phyloP scores from a whole-genome alignment of 2,888 invertebrate genomes.

The Lasioglossum villosulum region DNA sequence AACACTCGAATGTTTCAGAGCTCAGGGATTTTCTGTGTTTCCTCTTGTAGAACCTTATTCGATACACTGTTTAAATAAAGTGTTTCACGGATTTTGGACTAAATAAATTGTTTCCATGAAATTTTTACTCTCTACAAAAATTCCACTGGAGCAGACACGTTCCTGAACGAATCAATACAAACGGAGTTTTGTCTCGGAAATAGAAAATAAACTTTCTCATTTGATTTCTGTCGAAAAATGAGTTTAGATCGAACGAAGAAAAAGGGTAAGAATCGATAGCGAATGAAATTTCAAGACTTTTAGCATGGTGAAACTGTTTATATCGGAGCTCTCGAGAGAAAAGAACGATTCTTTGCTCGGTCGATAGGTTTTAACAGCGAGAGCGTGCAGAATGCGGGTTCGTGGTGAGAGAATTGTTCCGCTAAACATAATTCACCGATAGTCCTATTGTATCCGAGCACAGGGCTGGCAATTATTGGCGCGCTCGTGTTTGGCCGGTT shows the following conservation, averaged over 20 bases:
- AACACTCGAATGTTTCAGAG: no score
- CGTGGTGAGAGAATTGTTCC: constrained; percentile 21
- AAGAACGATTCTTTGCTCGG: background rate
- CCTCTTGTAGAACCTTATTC: no score
- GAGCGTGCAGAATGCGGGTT: constrained; percentile 21
- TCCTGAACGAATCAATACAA: background rate
- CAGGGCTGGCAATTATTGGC: constrained; percentile 37
- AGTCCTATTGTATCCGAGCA: constrained; percentile 28
- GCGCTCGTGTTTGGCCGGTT: constrained; percentile 8
- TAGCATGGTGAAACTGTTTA: background rate
- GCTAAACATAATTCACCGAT: constrained; percentile 37
- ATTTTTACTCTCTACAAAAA: background rate
- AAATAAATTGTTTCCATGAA: no score
- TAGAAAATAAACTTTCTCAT: background rate
- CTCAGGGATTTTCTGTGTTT: no score
- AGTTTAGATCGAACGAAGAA: no score
- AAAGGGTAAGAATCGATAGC: no score
- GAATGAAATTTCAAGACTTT: no score
- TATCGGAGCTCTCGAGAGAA: no score
- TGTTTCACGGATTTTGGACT: no score
- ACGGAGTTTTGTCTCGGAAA: background rate
- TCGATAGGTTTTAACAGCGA: background rate
- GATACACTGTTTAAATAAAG: no score
- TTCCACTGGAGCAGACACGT: background rate
- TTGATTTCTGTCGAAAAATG: no score